phyloP scores from a whole-genome alignment of 1,140 invertebrate genomes.

The Plutomurus gul region DNA sequence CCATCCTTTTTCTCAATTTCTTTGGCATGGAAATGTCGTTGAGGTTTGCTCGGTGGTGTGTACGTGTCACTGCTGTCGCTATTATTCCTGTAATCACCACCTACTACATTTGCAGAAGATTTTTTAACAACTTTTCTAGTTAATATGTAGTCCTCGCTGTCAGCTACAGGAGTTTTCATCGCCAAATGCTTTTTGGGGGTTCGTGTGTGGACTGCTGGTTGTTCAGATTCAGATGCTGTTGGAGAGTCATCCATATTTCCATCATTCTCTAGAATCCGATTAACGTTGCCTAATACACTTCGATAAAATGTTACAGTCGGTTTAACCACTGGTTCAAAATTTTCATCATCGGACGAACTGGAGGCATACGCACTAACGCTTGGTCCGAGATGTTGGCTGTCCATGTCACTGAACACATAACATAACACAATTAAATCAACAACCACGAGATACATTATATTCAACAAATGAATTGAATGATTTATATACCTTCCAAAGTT shows the following conservation, averaged over 20 bases:
- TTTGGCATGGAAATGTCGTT: not conserved
- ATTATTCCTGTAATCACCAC: not conserved
- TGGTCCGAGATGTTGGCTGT: conserved; percentile 36
- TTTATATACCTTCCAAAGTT: not conserved
- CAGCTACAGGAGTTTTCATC: too few relatives aligned
- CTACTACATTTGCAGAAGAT: not conserved
- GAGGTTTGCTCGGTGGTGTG: not conserved
- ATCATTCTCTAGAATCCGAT: conserved; percentile 41
- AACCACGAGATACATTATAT: not conserved
- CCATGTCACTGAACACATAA: not conserved
- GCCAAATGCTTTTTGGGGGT: too few relatives aligned
- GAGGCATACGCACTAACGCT: conserved; percentile 45
- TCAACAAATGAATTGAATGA: too few relatives aligned
- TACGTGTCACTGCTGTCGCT: not conserved
- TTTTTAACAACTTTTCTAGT: too few relatives aligned
- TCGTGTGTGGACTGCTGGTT: not conserved
- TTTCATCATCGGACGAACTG: conserved; percentile 30
- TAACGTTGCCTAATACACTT: conserved; percentile 49
- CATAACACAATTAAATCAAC: not conserved
- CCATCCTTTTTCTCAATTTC: not conserved
- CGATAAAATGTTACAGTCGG: conserved; percentile 48
- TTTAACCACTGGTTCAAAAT: not conserved
- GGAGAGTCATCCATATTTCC: not conserved
- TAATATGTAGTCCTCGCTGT: too few relatives aligned
- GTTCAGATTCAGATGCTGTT: too few relatives aligned